Percentiles rank a stretch among this genome's conserved stretches.
These are phyloP conservation scores for Tyto alba DNA, from an alignment of 2,113 vertebrate species.

Conservation along the genomic window DNA sequence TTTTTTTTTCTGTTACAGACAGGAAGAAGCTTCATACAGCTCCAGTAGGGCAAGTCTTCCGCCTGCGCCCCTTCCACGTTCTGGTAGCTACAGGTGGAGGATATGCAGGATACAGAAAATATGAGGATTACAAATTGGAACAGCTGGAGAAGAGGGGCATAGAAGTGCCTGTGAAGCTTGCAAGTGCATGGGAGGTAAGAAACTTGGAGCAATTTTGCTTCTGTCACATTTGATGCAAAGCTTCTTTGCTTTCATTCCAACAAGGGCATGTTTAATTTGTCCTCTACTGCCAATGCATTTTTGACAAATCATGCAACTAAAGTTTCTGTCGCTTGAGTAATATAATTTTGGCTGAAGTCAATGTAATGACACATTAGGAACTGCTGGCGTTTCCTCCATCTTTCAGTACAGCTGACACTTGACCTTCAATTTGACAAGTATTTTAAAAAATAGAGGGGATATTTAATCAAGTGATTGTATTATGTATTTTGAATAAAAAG, in stretches of 20 bases:
- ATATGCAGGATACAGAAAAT: conserved; percentile 81
- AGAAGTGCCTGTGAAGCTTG: conserved; percentile 75
- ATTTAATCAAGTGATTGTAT: neutral
- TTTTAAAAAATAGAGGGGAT: neutral
- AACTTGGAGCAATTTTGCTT: neutral
- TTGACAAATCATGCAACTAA: neutral
- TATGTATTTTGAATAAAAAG: neutral
- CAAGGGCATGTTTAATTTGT: neutral
- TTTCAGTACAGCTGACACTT: neutral
- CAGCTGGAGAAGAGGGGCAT: conserved; percentile 75
- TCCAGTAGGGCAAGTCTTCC: conserved; percentile 49
- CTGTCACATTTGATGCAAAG: neutral
- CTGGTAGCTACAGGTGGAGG: conserved; percentile 77
- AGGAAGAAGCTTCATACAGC: conserved; percentile 73
- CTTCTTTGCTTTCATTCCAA: neutral
- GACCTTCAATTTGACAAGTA: too few relatives aligned
- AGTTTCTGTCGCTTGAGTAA: neutral
- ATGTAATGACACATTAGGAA: neutral
- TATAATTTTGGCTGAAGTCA: neutral
- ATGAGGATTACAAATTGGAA: conserved; percentile 74
- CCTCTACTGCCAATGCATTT: neutral
- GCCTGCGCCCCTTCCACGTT: conserved; percentile 76
- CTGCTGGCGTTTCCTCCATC: neutral
- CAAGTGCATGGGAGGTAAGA: conserved; percentile 82
- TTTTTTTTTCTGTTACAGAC: conserved; percentile 53